A percentile compares a stretch with the other conserved stretches of the same genome.
Evolutionary conservation across 2,113 vertebrate species (phyloP).

Genomic region (Psophia crepitans): DNA sequence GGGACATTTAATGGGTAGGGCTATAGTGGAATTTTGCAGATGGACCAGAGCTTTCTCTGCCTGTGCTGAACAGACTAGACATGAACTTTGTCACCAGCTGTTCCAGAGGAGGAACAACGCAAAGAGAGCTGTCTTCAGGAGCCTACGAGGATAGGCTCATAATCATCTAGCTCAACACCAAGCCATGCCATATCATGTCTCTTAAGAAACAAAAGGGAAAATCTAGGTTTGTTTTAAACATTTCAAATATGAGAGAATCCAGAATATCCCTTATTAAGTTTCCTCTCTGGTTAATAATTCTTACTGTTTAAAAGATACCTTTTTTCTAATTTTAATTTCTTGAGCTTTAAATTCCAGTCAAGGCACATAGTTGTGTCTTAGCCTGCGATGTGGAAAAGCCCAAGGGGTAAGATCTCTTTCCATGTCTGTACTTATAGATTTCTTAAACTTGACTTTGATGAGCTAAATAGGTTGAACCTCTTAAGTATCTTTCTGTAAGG

Average conservation of each 20-base stretch:
- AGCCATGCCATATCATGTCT: not conserved
- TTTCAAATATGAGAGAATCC: not conserved
- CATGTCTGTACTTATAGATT: not conserved
- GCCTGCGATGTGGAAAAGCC: not conserved
- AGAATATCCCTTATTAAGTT: not conserved
- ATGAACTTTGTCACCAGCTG: not conserved
- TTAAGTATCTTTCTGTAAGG: not conserved
- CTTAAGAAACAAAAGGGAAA: not conserved
- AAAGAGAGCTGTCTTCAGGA: not conserved
- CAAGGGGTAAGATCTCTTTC: not conserved
- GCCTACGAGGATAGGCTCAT: not conserved
- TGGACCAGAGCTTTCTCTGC: not conserved
- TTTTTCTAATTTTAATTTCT: not conserved
- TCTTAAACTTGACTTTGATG: slow-evolving; percentile 40
- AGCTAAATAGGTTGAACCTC: slow-evolving; percentile 14
- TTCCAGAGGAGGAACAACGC: not conserved
- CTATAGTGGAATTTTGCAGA: not conserved
- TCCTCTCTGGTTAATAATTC: not conserved
- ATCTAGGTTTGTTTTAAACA: not conserved
- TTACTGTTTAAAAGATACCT: not conserved
- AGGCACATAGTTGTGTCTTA: not conserved
- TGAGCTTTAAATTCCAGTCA: not conserved
- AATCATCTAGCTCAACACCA: not conserved
- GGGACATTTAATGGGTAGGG: not conserved
- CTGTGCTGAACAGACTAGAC: not conserved